Base-by-base conservation (phyloP, 2,797 vertebrate genomes). In the Muraenolepis orangiensis region DNA sequence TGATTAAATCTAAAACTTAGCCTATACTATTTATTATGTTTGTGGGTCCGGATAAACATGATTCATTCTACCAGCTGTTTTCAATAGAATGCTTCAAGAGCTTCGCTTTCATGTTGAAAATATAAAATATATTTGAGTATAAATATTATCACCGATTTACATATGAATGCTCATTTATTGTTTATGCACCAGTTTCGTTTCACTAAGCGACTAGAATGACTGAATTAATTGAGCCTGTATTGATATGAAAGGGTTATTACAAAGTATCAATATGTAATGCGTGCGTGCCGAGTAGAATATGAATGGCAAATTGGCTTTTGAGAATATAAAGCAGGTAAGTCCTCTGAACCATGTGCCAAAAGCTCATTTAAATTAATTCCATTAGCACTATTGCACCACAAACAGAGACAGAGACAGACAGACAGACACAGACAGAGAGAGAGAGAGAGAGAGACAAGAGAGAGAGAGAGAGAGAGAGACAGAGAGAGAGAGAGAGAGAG, bases 341-440 rank as follows among this genome's bases (percentile, higher is more conserved):
- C 82, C 83, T 87, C 88, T 89, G 86, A 90, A 90, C 85, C 85
- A 77, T 57, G 82, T 82, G 85, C 57, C 81, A 88, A 82, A 84
- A 73, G 75, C 90, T 90, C 81, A 92, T 92, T 92, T 84, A 91
- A 89, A 93, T 91, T 90, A 87, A 73, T 85, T 90, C 90, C 83
- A 91, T 90, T 86, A 84, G 18, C 83, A 88, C 70, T 23, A 74
- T 73, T 76, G 81, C 69, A 51, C 76, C 42, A 72, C 76, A 83
- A 80, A 83, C 74, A 79, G 78, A 78, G 74, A 66, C 73, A 80
- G 76, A 78, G 76, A 4, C 61, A 78, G 79, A 81, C 76, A 72
- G 78, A 81, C 69, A 34, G 78, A 75, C 69, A 57, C 71, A 74
- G 76, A 74, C 16, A 36, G 32, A 76, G 74, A 72, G 18, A 80